Evolutionary conservation across 1,140 invertebrate species (phyloP), one percentile per base, ranked within the genome.

Genomic region (Hypsibius dujardini): DNA sequence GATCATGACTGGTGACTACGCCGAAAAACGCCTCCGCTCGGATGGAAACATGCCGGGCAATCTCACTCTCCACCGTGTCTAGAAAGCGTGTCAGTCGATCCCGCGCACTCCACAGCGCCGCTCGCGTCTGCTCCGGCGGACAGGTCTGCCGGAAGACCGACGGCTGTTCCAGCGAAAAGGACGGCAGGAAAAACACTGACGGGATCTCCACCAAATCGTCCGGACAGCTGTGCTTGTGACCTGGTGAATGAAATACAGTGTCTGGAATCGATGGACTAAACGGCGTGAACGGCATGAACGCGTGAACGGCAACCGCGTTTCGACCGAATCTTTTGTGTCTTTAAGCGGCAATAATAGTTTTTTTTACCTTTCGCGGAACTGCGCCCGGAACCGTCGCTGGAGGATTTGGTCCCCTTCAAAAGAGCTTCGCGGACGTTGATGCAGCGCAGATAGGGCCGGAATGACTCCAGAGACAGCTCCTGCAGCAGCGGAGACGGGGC

Each of bases 1-100:
- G 74, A 80, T 96, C 92, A 80, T 96, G 92, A 3, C 92, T 95
- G 70, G 91, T 88, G 89, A 97, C 95, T 3, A 92, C 92, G 80
- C 92, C 87, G 78, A 97, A 97, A 83, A 97, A 98, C 3, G 91
- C 91, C 74, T 90, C 89, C 2, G 92, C 95, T 79, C 94, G 92
- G 73, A 89, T 86, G n/a, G 92, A 88, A 69, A 97, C 93, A 82
- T 96, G 92, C 75, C 89, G 87, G 0, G 92, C 92, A 76, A 98
- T 94, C 81, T 90, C 88, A 73, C 95, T 88, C 82, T 98, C 94
- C 47, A 96, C 89, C 69, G 91, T 86, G 82, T 98, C 93, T 75
- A 97, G 82, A 79, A 95, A 95, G 79, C 94, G 90, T 77, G 88
- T 92, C n/a, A 7, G 42, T n/a, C 71, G 72, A 40, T 76, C 71